Percentiles rank a stretch among this genome's conserved stretches.
Conservation (phyloP, 2,113 vertebrate genomes). For the Anguilla japonica region DNA sequence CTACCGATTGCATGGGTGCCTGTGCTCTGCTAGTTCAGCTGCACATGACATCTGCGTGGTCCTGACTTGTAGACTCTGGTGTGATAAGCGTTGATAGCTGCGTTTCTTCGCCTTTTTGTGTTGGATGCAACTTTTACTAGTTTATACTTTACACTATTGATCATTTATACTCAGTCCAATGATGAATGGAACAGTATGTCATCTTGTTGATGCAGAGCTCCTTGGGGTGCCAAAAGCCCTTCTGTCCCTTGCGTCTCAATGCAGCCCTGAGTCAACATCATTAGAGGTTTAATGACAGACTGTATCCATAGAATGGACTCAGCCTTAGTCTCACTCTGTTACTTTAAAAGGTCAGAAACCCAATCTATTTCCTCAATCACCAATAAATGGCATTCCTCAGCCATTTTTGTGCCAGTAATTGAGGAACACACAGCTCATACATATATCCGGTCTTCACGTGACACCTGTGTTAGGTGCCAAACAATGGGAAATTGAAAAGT, state of each 20-base stretch:
- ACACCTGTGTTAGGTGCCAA: conserved; percentile 6
- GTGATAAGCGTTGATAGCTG: too few relatives aligned
- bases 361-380: background rate
- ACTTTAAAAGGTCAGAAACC: conserved; percentile 14
- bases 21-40: too few relatives aligned
- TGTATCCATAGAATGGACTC: background rate
- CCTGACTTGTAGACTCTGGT: too few relatives aligned
- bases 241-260: background rate
- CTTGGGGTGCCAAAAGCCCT: too few relatives aligned
- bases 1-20: too few relatives aligned
- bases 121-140: too few relatives aligned
- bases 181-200: too few relatives aligned
- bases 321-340: background rate
- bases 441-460: background rate
- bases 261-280: background rate
- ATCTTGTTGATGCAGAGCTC: too few relatives aligned
- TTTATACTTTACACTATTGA: too few relatives aligned
- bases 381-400: conserved; percentile 14
- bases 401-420: conserved; percentile 6
- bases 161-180: too few relatives aligned
- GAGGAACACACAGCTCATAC: conserved; percentile 9
- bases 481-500: conserved; percentile 15
- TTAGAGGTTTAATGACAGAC: background rate
- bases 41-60: too few relatives aligned
- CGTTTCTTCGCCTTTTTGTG: too few relatives aligned